Evolutionary conservation across 2,888 invertebrate genomes (phyloP), one percentile per base, ranked within the genome.

Genomic region (Ernsta delagoae): DNA sequence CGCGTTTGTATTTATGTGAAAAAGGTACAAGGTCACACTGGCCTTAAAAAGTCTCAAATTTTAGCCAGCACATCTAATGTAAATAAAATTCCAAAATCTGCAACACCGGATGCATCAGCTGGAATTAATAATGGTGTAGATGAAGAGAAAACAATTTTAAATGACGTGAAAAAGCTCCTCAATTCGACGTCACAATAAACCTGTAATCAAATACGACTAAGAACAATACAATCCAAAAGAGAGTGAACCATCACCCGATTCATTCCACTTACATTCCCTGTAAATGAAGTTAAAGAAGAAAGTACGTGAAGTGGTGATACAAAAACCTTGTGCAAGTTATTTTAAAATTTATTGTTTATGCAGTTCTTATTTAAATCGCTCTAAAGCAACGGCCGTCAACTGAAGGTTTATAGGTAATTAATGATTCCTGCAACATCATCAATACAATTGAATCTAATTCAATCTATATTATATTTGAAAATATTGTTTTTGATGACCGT

Each of bases 231-330:
- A 85, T 82, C 79, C 82, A 84, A 84, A 69, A 82, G 74, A 78
- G 75, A 79, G 78, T 81, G 77, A 43, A 43, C 82, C 82, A 84
- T 84, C 87, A 89, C 87, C 88, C 89, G 88, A 86, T 88, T 90
- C 92, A 91, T 91, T 91, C 90, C 91, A 91, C 89, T 90, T 91
- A 88, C 91, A 90, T 89, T 90, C 86, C 90, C 88, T 88, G 87
- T 83, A 89, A 88, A 80, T 85, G 83, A 84, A 84, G 84, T 87
- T 86, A 83, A 83, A 85, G 85, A 87, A 83, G 85, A 79, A 85
- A 53, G 53, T 53, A 87, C 82, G 87, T 89, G 88, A 88, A 88
- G 88, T 86, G 87, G 90, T 90, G 88, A 89, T 90, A 89, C 85
- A 87, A 90, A 91, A 90, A 86, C 84, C 79, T 76, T 83, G 82